Percentiles rank a stretch among this genome's conserved stretches.
phyloP scores from a whole-genome alignment of 2,113 vertebrate genomes.

The Sapajus apella region DNA sequence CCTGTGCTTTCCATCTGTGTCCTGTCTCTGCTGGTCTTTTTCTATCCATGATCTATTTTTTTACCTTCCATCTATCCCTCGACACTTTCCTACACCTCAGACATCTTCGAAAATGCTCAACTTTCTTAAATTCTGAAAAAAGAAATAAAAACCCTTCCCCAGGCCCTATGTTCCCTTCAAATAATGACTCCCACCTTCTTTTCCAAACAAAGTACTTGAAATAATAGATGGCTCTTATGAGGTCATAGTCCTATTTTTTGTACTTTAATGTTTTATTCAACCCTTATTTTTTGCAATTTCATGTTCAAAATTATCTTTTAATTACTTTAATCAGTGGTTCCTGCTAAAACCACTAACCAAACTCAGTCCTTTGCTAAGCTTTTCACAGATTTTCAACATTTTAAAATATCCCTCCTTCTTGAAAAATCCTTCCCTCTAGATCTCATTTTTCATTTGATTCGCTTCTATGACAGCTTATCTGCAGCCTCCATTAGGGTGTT shows the following conservation, averaged over 20 bases:
- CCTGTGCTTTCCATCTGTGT: not conserved
- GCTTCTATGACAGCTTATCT: not conserved
- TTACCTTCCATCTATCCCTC: not conserved
- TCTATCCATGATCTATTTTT: not conserved
- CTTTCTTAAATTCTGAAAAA: not conserved
- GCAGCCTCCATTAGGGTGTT: not conserved
- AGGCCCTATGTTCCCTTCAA: no score
- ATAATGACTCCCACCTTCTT: not conserved
- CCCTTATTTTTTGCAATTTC: not conserved
- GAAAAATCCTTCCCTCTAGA: not conserved
- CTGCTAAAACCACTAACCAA: constrained; percentile 30
- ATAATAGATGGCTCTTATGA: not conserved
- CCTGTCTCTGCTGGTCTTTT: not conserved
- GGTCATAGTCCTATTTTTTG: not conserved
- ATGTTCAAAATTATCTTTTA: not conserved
- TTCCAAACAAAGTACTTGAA: not conserved
- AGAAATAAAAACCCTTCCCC: not conserved
- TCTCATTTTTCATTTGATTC: not conserved
- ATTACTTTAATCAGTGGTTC: not conserved
- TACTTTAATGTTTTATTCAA: not conserved
- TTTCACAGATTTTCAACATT: not conserved
- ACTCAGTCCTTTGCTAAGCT: not conserved
- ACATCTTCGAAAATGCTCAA: not conserved
- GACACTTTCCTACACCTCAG: not conserved
- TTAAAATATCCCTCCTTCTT: not conserved